Conservation (phyloP, 2,888 invertebrate genomes). For the Limnephilus auricula region DNA sequence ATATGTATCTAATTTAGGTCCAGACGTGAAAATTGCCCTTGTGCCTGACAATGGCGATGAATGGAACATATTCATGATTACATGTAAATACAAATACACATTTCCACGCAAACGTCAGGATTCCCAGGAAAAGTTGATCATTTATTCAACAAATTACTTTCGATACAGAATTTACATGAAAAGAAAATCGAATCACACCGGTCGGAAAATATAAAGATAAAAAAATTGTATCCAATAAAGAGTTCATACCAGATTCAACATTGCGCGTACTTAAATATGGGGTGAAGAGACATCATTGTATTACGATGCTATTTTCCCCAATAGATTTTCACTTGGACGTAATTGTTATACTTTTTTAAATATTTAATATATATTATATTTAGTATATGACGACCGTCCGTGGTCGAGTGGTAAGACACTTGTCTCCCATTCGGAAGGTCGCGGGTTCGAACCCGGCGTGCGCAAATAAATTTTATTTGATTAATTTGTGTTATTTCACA, state of each 20-base stretch:
- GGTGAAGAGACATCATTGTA: not conserved
- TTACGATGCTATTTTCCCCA: not conserved
- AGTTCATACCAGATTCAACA: not conserved
- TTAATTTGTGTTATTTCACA: too few species aligned
- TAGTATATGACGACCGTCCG: too few species aligned
- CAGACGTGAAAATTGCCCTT: slow-evolving; percentile 24
- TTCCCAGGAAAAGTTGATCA: slow-evolving; percentile 26
- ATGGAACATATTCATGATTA: slow-evolving; percentile 43
- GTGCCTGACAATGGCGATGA: slow-evolving; percentile 31
- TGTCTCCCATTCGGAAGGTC: too few species aligned
- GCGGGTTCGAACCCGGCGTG: too few species aligned
- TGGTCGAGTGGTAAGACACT: too few species aligned
- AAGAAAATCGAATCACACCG: not conserved
- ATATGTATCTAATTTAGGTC: slow-evolving; percentile 35
- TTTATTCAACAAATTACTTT: slow-evolving; percentile 5
- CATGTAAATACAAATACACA: slow-evolving; percentile 29
- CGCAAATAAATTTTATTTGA: too few species aligned
- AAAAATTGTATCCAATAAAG: not conserved
- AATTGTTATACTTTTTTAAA: not conserved
- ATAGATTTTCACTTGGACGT: not conserved
- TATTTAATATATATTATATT: not conserved
- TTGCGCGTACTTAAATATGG: not conserved
- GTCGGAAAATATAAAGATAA: not conserved
- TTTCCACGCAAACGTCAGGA: not conserved
- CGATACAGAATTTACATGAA: not conserved